These are phyloP conservation scores for Sebastes trivittatus DNA, from an alignment of 2,797 vertebrate species.

Conservation along the genomic window DNA sequence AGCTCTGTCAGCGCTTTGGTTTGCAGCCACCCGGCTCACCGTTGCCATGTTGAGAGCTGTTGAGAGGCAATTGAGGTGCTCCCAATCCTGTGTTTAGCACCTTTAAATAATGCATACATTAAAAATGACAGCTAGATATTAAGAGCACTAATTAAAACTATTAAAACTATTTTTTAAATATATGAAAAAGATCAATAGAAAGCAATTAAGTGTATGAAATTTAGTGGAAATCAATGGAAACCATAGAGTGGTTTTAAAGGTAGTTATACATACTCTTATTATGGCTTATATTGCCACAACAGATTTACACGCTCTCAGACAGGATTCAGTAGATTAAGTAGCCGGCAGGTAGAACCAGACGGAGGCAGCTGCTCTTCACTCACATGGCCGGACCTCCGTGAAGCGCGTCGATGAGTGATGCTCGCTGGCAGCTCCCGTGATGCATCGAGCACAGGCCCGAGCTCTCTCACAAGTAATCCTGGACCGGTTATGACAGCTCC, in stretches of 20 bases:
- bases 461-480: slow-evolving; percentile 31
- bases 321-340: neutral
- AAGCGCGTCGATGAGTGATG: slow-evolving; percentile 34
- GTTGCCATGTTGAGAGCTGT: no score
- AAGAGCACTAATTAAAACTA: neutral
- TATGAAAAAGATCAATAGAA: neutral
- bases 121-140: neutral
- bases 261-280: no score
- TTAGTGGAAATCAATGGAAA: no score
- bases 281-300: neutral
- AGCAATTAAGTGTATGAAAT: no score
- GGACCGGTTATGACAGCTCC: slow-evolving; percentile 41
- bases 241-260: no score
- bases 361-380: slow-evolving; percentile 31
- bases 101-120: no score
- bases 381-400: slow-evolving; percentile 20
- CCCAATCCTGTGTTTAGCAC: no score
- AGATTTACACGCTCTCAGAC: neutral
- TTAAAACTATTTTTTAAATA: neutral
- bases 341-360: slow-evolving; percentile 4
- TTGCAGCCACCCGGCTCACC: no score
- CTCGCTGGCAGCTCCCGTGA: slow-evolving; percentile 26
- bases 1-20: no score
- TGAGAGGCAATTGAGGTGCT: no score
- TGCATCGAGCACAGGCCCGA: slow-evolving; percentile 11